Evolutionary conservation across 1,140 invertebrate species (phyloP), one percentile per base, ranked within the genome.

Genomic region (Carposina sasakii): DNA sequence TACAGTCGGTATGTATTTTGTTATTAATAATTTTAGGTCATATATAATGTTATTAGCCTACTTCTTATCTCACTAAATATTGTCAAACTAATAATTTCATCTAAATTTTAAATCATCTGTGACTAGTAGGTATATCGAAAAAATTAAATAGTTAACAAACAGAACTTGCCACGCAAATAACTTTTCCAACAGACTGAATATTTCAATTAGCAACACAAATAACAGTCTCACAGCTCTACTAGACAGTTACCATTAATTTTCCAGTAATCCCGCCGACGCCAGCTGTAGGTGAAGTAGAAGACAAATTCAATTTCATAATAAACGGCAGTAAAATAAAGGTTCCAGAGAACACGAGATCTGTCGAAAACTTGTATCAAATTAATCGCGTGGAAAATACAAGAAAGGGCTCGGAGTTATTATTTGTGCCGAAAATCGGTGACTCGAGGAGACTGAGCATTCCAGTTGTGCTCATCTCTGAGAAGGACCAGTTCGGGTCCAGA

Each of bases 181-280:
- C n/a, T n/a, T n/a, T n/a, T n/a, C n/a, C n/a, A n/a, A n/a, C n/a
- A n/a, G n/a, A n/a, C n/a, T n/a, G n/a, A n/a, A n/a, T n/a, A n/a
- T n/a, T n/a, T n/a, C n/a, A n/a, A n/a, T n/a, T n/a, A n/a, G n/a
- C n/a, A n/a, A n/a, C n/a, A n/a, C n/a, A n/a, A n/a, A n/a, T n/a
- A n/a, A n/a, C n/a, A n/a, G n/a, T n/a, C n/a, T n/a, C n/a, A n/a
- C n/a, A n/a, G n/a, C n/a, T n/a, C n/a, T n/a, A n/a, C n/a, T n/a
- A n/a, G n/a, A 37, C 6, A 30, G 34, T 28, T 53, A 23, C 28
- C 19, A 39, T 26, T 19, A 17, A 31, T 3, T 34, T 73, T 76
- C 10, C 58, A 83, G 79, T 83, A 22, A 83, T 83, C 23, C 79
- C 79, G 16, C 76, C 79, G 2, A 83, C 79, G 20, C 79, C 79